These are phyloP conservation scores for Tetramorium parvispinum DNA, from an alignment of 1,140 invertebrate genomes.

Conservation along the genomic window DNA sequence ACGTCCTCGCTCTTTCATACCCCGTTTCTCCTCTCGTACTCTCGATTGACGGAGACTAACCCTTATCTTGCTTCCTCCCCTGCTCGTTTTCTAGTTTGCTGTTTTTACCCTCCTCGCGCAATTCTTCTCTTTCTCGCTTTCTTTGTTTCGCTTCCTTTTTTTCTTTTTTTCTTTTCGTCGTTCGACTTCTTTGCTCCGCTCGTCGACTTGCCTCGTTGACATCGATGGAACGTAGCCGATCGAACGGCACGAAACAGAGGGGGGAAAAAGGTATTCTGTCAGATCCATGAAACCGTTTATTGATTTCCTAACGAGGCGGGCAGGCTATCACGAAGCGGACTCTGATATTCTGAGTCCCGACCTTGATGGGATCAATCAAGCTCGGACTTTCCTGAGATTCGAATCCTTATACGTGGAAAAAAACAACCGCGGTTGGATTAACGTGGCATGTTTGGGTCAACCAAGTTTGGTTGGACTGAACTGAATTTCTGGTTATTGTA, in stretches of 20 bases:
- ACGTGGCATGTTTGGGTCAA: no score
- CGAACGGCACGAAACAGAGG: background rate
- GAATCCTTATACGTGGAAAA: no score
- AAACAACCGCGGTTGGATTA: no score
- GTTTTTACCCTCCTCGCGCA: background rate
- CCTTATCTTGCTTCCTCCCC: background rate
- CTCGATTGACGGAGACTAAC: slow-evolving; percentile 9
- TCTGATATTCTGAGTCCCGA: background rate
- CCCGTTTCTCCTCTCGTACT: background rate
- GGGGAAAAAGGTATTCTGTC: slow-evolving; percentile 9
- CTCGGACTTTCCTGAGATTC: background rate
- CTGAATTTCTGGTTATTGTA: no score
- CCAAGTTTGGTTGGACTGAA: no score
- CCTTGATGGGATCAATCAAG: background rate
- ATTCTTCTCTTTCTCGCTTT: background rate
- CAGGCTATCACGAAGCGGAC: background rate
- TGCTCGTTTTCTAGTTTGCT: slow-evolving; percentile 3
- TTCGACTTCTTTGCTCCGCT: background rate
- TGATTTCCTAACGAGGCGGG: slow-evolving; percentile 37
- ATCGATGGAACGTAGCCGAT: background rate
- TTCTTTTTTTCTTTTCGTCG: background rate
- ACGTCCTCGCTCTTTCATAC: background rate
- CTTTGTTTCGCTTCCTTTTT: background rate
- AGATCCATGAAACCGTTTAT: slow-evolving; percentile 26
- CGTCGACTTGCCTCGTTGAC: background rate